Percentiles rank a stretch among this genome's conserved stretches.
These are phyloP conservation scores for Apodemia zela DNA, from an alignment of 2,888 invertebrate species.

Conservation along the genomic window DNA sequence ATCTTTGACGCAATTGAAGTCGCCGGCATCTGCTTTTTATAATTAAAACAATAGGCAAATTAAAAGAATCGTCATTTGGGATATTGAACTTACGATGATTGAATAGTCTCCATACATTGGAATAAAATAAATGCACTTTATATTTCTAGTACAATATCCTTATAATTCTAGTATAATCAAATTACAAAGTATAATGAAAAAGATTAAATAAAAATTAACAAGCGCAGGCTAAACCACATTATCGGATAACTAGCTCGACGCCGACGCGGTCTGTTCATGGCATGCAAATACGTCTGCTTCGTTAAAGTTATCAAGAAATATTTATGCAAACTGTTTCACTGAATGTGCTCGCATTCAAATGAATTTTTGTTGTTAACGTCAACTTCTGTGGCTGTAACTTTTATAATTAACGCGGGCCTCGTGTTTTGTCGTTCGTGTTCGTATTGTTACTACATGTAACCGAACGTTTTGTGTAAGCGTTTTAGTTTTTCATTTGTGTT, in stretches of 20 bases:
- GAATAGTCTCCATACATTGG: too few species aligned
- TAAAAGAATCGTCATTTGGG: too few species aligned
- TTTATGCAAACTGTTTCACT: slow-evolving; percentile 35
- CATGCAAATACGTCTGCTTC: slow-evolving; percentile 18
- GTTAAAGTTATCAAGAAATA: slow-evolving; percentile 35
- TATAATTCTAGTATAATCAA: background rate
- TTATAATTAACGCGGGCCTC: slow-evolving; percentile 35
- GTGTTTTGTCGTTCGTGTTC: slow-evolving; percentile 16
- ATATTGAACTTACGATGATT: too few species aligned
- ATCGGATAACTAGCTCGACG: slow-evolving; percentile 7
- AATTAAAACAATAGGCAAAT: too few species aligned
- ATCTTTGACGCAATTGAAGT: too few species aligned
- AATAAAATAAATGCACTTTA: too few species aligned
- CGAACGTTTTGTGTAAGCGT: slow-evolving; percentile 8
- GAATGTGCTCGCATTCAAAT: slow-evolving; percentile 25
- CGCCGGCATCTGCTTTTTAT: too few species aligned
- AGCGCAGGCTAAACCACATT: slow-evolving; percentile 10
- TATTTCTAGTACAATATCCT: too few species aligned
- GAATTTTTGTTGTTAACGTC: slow-evolving; percentile 23
- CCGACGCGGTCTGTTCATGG: slow-evolving; percentile 11
- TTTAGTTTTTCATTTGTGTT: background rate
- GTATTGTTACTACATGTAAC: slow-evolving; percentile 8
- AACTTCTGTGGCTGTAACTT: slow-evolving; percentile 39
- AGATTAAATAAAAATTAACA: slow-evolving; percentile 11
- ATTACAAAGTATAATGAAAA: background rate